phyloP scores from a whole-genome alignment of 2,797 vertebrate species.

The Astyanax mexicanus region DNA sequence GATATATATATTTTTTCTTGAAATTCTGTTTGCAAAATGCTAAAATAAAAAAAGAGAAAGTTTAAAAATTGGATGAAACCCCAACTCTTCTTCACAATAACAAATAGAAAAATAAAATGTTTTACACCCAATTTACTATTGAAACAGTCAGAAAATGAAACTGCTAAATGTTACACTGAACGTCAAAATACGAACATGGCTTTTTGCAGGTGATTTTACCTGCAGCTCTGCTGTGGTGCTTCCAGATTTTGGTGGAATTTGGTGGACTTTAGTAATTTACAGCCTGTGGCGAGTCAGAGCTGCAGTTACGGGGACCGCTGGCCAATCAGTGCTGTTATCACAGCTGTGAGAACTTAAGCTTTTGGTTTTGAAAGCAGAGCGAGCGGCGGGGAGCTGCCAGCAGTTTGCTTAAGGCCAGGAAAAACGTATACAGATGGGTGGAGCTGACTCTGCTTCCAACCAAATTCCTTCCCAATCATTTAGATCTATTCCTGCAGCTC shows the following conservation, averaged over 20 bases:
- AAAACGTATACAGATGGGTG: slow-evolving; percentile 35
- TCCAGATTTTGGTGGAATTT: slow-evolving; percentile 32
- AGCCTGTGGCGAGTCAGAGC: slow-evolving; percentile 39
- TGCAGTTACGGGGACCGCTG: slow-evolving; percentile 41
- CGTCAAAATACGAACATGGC: no score
- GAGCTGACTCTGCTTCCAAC: slow-evolving; percentile 21
- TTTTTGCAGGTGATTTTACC: slow-evolving; percentile 17
- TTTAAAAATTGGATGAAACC: no score
- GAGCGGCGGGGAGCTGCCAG: slow-evolving; percentile 17
- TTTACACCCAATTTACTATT: no score
- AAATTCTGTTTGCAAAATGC: no score
- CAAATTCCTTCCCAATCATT: background rate
- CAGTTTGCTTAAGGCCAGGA: slow-evolving; percentile 36
- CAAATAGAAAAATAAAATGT: no score
- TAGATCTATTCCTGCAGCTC: background rate
- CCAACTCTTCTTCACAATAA: no score
- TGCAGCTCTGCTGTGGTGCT: background rate
- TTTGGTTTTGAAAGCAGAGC: slow-evolving; percentile 64
- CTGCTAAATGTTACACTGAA: no score
- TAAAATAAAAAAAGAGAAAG: no score
- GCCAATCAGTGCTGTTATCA: slow-evolving; percentile 73
- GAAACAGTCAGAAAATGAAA: no score
- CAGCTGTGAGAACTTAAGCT: slow-evolving; percentile 78
- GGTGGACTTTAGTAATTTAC: no score
- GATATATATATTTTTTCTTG: no score